Evolutionary conservation across 2,113 vertebrate genomes (phyloP), one percentile per base, ranked within the genome.

Genomic region (Strix uralensis): DNA sequence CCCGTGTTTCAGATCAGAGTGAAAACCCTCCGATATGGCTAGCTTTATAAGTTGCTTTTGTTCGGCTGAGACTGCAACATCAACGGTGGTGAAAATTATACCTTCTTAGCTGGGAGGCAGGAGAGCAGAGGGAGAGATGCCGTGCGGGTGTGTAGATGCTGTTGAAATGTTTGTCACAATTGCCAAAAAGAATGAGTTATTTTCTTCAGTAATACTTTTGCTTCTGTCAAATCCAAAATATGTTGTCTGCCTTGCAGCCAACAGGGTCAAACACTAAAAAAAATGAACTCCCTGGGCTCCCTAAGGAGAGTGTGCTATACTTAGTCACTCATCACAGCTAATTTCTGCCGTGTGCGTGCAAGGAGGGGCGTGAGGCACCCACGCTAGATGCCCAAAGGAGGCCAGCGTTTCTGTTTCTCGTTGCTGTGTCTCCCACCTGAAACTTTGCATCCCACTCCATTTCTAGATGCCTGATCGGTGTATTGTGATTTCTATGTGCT

Each of bases 161-260:
- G 90, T 72, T 95, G 96, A 94, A 94, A 94, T 69, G 78, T 66
- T 38, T 40, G 32, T 63, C 19, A 2, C 55, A 3, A 13, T 7
- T 90, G 84, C 72, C 93, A 84, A 55, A 91, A 85, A 18, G 3
- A 40, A 21, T 15, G 81, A 91, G 32, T 82, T 90, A 73, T 80
- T 96, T 86, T 75, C 94, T 81, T 92, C 81, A 70, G 52, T 54
- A 38, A 54, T 51, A 16, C 49, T 94, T 81, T 9, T 86, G 58
- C 84, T 80, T 81, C 61, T 80, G 54, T 94, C 92, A 78, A 71
- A 73, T 87, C 69, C 66, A 73, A 95, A 80, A 71, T 71, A 88
- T n/a, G 72, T 81, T 84, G 67, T n/a, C 87, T 91, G 96, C 71
- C 90, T 93, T 52, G 49, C 57, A 73, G 93, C 78, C 93, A 77